These are phyloP conservation scores for Sciaenops ocellatus DNA, from an alignment of 2,797 vertebrate genomes.

Conservation along the genomic window DNA sequence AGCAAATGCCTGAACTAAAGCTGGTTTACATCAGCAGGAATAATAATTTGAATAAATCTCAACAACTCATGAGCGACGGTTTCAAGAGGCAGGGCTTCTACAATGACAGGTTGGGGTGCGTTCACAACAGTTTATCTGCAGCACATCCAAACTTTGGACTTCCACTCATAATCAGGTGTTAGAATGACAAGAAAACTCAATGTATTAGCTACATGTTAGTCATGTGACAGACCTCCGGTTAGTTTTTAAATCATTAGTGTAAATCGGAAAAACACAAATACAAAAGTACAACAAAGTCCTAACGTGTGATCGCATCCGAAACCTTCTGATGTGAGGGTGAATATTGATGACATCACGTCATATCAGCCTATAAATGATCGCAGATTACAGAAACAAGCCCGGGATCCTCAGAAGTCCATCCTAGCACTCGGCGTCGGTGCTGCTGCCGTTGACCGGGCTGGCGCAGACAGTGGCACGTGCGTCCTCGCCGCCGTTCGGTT, in stretches of 20 bases:
- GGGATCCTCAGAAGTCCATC: conserved; percentile 41
- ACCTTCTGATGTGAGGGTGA: conserved; percentile 9
- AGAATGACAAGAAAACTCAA: neutral
- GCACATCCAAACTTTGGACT: neutral
- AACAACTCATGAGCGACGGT: neutral
- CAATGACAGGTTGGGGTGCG: conserved; percentile 10
- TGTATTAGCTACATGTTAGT: conserved; percentile 11
- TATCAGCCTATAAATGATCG: conserved; percentile 13
- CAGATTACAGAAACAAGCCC: conserved; percentile 9
- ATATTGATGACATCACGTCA: neutral
- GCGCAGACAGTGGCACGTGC: conserved; percentile 32
- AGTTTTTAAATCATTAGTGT: neutral
- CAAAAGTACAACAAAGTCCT: conserved; percentile 19
- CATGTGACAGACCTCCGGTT: neutral
- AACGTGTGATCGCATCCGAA: conserved; percentile 15
- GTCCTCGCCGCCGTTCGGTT: conserved; percentile 19
- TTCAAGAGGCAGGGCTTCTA: conserved; percentile 20
- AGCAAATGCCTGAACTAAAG: neutral
- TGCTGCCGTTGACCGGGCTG: conserved; percentile 59
- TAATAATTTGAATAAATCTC: neutral
- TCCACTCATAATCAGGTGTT: neutral
- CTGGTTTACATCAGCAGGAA: neutral
- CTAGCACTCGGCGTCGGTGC: conserved; percentile 79
- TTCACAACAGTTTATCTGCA: conserved; percentile 20
- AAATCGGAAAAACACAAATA: conserved; percentile 27